Evolutionary conservation across 2,888 invertebrate species (phyloP).

Genomic region (Elegia similella): DNA sequence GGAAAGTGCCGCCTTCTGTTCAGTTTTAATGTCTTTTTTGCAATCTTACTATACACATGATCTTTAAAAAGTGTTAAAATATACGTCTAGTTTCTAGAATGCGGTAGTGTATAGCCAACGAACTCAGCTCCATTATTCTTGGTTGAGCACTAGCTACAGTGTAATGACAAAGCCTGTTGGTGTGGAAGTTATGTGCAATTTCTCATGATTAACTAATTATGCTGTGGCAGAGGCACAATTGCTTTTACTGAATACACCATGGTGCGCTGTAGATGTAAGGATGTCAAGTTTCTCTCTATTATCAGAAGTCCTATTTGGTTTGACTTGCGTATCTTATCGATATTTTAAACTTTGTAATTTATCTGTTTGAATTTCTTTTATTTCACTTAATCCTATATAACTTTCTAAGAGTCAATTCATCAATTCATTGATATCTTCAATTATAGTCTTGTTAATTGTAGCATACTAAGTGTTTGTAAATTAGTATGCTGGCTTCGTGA

Average conservation of each 20-base stretch:
- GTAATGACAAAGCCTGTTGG: conserved; percentile 10
- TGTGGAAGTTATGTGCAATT: conserved; percentile 1
- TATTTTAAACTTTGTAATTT: too few relatives aligned
- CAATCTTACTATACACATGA: conserved; percentile 13
- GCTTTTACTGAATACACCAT: background rate
- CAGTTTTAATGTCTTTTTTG: conserved; percentile 49
- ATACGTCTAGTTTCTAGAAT: conserved; percentile 1
- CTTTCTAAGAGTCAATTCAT: too few relatives aligned
- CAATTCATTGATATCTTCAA: too few relatives aligned
- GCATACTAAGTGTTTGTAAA: too few relatives aligned
- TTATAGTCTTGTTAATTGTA: too few relatives aligned
- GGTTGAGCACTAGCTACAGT: background rate
- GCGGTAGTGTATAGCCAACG: background rate
- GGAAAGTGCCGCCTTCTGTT: conserved; percentile 56
- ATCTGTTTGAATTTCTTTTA: too few relatives aligned
- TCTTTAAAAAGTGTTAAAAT: background rate
- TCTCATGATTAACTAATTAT: conserved; percentile 14
- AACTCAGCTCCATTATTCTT: background rate
- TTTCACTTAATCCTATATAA: too few relatives aligned
- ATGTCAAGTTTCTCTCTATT: background rate
- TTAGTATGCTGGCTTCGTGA: background rate
- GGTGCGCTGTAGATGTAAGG: background rate
- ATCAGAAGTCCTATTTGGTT: background rate
- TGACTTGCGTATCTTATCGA: too few relatives aligned
- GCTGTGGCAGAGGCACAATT: conserved; percentile 5